A percentile compares a stretch with the other conserved stretches of the same genome.
These are phyloP conservation scores for Sandelia bainsii DNA, from an alignment of 2,797 vertebrate genomes.

Conservation along the genomic window DNA sequence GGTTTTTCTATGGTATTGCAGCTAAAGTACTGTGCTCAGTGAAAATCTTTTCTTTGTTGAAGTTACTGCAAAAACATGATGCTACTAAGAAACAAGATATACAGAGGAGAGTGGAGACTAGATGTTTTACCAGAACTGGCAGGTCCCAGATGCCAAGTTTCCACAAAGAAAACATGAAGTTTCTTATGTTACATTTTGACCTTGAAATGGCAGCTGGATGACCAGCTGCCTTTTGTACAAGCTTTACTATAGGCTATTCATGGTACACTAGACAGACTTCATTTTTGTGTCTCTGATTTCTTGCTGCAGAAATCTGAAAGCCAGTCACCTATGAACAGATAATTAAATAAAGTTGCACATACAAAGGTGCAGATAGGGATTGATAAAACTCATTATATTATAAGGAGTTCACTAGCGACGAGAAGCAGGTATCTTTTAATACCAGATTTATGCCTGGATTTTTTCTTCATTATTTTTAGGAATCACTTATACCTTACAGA, in stretches of 20 bases:
- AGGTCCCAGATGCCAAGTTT: conserved; percentile 15
- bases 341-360: not conserved
- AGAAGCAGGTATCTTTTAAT: conserved; percentile 8
- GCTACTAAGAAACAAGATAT: not conserved
- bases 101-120: not conserved
- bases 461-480: conserved; percentile 1
- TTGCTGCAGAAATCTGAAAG: conserved; percentile 1
- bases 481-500: not conserved
- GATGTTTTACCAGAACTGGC: not conserved
- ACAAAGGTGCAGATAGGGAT: not conserved
- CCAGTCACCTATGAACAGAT: not conserved
- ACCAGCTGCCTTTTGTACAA: conserved; percentile 18
- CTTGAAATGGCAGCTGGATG: not conserved
- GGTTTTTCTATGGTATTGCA: conserved; percentile 22
- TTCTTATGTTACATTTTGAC: conserved; percentile 17
- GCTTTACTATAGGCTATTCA: not conserved
- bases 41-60: conserved; percentile 13
- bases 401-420: not conserved
- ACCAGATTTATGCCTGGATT: conserved; percentile 6
- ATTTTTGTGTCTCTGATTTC: conserved; percentile 7
- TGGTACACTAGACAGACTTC: not conserved
- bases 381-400: not conserved
- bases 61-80: conserved; percentile 10
- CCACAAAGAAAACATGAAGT: conserved; percentile 10
- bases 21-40: not conserved